Evolutionary conservation across 2,888 invertebrate genomes (phyloP).

Genomic region (Callyntrura guangdongensis): DNA sequence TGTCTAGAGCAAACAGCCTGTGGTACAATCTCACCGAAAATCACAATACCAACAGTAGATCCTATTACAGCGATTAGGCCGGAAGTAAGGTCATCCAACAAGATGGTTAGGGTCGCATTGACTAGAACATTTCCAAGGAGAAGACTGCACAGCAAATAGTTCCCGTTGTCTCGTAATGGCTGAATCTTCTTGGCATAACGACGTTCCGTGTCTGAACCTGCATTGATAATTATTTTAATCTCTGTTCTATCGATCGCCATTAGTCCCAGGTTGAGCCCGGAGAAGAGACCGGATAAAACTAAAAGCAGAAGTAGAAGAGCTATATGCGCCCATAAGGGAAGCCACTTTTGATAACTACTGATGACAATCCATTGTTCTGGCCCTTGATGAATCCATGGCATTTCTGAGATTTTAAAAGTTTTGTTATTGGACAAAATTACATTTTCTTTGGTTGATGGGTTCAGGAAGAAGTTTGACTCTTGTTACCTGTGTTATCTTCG

Average conservation of each 20-base stretch:
- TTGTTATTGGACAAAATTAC: background rate
- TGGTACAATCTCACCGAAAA: slow-evolving; percentile 99
- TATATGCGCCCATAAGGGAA: slow-evolving; percentile 93
- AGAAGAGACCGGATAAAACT: slow-evolving; percentile 97
- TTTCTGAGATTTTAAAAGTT: slow-evolving; percentile 65
- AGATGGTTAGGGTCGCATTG: slow-evolving; percentile 98
- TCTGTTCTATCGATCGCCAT: slow-evolving; percentile 96
- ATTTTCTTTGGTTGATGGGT: no score
- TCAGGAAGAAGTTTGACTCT: no score
- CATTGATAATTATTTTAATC: slow-evolving; percentile 96
- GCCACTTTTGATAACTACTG: slow-evolving; percentile 78
- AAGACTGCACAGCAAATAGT: slow-evolving; percentile 95
- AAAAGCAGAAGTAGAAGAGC: slow-evolving; percentile 91
- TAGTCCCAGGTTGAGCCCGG: slow-evolving; percentile 95
- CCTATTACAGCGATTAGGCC: slow-evolving; percentile 92
- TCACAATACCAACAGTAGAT: slow-evolving; percentile 96
- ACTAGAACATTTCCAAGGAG: slow-evolving; percentile 95
- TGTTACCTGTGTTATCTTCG: slow-evolving; percentile 78
- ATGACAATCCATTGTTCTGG: slow-evolving; percentile 82
- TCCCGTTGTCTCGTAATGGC: slow-evolving; percentile 97
- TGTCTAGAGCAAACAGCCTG: slow-evolving; percentile 96
- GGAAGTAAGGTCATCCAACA: slow-evolving; percentile 97
- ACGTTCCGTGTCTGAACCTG: slow-evolving; percentile 90
- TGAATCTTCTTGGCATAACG: slow-evolving; percentile 95
- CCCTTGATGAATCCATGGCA: slow-evolving; percentile 84